phyloP scores from a whole-genome alignment of 2,888 invertebrate species.

The Andrena bicolor region DNA sequence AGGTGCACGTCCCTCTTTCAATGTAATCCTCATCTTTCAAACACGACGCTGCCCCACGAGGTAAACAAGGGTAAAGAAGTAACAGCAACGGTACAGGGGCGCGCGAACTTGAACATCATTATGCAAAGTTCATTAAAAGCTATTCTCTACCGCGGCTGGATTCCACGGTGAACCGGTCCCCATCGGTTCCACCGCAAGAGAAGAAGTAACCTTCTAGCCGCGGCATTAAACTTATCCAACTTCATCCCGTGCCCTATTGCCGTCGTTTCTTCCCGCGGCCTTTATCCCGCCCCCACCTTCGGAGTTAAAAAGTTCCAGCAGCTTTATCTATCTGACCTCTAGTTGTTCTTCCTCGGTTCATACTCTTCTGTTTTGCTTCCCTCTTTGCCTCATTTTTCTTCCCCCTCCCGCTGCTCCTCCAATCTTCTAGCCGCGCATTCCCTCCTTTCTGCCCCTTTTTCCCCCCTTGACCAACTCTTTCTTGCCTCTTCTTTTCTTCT shows the following conservation, averaged over 20 bases:
- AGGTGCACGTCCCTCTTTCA: neutral
- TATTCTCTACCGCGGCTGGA: conserved; percentile 67
- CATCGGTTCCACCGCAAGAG: conserved; percentile 37
- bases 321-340: conserved; percentile 49
- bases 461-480: conserved; percentile 8
- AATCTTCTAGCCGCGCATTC: conserved; percentile 19
- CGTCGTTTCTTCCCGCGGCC: conserved; percentile 17
- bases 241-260: conserved; percentile 51
- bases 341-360: conserved; percentile 36
- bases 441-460: neutral
- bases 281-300: conserved; percentile 8
- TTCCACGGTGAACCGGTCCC: conserved; percentile 31
- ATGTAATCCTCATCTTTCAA: neutral
- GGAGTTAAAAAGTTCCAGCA: conserved; percentile 59
- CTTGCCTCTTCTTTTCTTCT: neutral
- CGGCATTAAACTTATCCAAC: conserved; percentile 69
- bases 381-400: conserved; percentile 26
- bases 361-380: conserved; percentile 38
- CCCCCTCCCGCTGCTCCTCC: neutral
- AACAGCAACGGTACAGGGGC: conserved; percentile 6
- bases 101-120: conserved; percentile 73
- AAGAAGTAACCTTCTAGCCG: conserved; percentile 50
- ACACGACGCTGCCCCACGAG: neutral
- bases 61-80: neutral
- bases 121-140: conserved; percentile 82